These are phyloP conservation scores for Drosophila nannoptera DNA, from an alignment of 1,140 invertebrate genomes.

Conservation along the genomic window DNA sequence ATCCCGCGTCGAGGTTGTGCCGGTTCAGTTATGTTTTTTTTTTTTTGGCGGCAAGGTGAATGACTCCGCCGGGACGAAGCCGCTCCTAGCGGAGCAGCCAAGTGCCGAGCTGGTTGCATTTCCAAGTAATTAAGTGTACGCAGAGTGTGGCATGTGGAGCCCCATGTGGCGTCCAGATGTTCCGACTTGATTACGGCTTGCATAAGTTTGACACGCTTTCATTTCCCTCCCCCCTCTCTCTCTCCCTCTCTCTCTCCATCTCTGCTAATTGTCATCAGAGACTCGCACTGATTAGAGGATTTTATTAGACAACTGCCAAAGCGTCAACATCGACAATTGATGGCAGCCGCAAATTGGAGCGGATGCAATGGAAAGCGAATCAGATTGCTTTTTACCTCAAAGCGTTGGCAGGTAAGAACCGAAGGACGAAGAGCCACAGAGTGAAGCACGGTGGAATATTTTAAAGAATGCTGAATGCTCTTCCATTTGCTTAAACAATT, in stretches of 20 bases:
- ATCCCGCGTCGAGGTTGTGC: conserved; percentile 10
- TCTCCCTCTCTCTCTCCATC: neutral
- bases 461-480: too few species aligned
- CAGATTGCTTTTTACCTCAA: neutral
- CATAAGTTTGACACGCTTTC: conserved; percentile 62
- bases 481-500: too few species aligned
- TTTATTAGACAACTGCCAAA: conserved; percentile 50
- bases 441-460: too few species aligned
- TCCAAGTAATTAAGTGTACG: conserved; percentile 69
- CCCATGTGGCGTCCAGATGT: conserved; percentile 40
- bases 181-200: conserved; percentile 56
- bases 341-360: conserved; percentile 25
- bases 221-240: neutral
- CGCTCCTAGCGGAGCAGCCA: conserved; percentile 5
- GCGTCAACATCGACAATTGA: conserved; percentile 32
- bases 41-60: conserved; percentile 58
- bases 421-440: too few species aligned
- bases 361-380: neutral
- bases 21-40: conserved; percentile 1
- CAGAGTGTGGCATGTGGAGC: conserved; percentile 55
- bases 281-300: conserved; percentile 53
- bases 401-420: neutral
- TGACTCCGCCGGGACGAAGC: conserved; percentile 49
- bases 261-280: conserved; percentile 27
- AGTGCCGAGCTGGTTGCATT: conserved; percentile 40